Conservation (phyloP, 2,888 invertebrate species). For the Frankliniella intonsa region DNA sequence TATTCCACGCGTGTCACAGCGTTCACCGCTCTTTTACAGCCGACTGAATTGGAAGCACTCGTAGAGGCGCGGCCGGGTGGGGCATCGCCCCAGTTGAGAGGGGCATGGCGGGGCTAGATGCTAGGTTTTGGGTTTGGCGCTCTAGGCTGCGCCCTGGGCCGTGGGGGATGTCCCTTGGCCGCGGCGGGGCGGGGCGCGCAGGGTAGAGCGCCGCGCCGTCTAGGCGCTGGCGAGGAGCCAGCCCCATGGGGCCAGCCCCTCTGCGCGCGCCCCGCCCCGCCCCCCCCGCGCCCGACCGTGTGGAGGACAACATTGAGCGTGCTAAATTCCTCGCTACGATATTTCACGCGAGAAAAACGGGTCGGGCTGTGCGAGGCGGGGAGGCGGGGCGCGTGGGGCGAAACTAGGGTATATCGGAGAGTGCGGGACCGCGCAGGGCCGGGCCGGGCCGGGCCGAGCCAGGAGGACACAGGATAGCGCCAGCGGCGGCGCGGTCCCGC, state of each 20-base stretch:
- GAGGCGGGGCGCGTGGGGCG: background rate
- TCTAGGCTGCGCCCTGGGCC: too few relatives aligned
- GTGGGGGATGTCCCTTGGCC: too few relatives aligned
- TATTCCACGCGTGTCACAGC: too few relatives aligned
- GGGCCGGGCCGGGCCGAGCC: background rate
- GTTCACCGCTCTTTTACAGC: too few relatives aligned
- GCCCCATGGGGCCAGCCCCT: background rate
- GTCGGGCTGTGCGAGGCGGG: background rate
- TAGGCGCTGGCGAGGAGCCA: background rate
- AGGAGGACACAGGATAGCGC: too few relatives aligned
- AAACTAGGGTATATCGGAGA: background rate
- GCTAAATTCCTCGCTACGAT: constrained; percentile 26
- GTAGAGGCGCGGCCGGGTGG: too few relatives aligned
- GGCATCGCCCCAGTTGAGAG: too few relatives aligned
- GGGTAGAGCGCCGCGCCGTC: background rate
- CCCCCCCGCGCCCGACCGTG: background rate
- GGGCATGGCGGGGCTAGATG: too few relatives aligned
- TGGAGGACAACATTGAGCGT: constrained; percentile 11
- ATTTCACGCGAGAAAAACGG: constrained; percentile 24
- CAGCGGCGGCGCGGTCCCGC: too few relatives aligned
- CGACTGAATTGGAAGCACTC: too few relatives aligned
- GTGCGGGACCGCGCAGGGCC: background rate
- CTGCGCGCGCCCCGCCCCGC: background rate
- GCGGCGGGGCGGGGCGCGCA: background rate
- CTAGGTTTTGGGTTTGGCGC: too few relatives aligned